These are phyloP conservation scores for Otis tarda DNA, from an alignment of 2,113 vertebrate genomes.

Conservation along the genomic window DNA sequence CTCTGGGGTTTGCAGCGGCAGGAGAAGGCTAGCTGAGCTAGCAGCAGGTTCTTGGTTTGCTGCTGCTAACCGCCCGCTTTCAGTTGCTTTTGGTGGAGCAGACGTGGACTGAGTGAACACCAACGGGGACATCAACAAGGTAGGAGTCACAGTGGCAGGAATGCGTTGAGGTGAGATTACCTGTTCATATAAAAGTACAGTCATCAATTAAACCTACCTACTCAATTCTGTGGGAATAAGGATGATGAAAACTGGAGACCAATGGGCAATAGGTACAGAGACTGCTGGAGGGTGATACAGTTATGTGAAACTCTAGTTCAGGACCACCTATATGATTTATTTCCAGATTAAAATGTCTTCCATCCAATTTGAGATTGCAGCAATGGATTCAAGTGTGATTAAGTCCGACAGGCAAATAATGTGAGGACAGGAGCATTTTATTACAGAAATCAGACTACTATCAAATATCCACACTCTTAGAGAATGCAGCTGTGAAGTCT, in stretches of 20 bases:
- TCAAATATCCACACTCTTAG: background rate
- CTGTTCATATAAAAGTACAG: constrained; percentile 48
- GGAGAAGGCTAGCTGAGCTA: constrained; percentile 23
- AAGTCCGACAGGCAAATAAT: background rate
- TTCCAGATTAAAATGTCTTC: background rate
- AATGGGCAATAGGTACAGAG: background rate
- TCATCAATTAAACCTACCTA: too few species aligned
- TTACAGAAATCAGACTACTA: background rate
- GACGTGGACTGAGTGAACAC: constrained; percentile 80
- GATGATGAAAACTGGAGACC: background rate
- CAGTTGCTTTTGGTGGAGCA: background rate
- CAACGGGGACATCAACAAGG: constrained; percentile 86
- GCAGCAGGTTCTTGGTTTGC: constrained; percentile 11
- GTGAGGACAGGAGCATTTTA: background rate
- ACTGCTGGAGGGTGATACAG: rapidly evolving
- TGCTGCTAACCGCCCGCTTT: background rate
- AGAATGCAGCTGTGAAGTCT: background rate
- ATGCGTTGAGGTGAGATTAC: constrained; percentile 79
- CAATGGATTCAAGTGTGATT: background rate
- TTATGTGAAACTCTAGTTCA: background rate
- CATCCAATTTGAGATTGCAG: background rate
- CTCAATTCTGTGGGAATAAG: background rate
- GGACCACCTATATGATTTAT: background rate
- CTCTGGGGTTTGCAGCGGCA: constrained; percentile 59
- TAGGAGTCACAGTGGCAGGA: constrained; percentile 78